A percentile compares a stretch with the other conserved stretches of the same genome.
These are phyloP conservation scores for Semicossyphus pulcher DNA, from an alignment of 2,113 vertebrate species.

Conservation along the genomic window DNA sequence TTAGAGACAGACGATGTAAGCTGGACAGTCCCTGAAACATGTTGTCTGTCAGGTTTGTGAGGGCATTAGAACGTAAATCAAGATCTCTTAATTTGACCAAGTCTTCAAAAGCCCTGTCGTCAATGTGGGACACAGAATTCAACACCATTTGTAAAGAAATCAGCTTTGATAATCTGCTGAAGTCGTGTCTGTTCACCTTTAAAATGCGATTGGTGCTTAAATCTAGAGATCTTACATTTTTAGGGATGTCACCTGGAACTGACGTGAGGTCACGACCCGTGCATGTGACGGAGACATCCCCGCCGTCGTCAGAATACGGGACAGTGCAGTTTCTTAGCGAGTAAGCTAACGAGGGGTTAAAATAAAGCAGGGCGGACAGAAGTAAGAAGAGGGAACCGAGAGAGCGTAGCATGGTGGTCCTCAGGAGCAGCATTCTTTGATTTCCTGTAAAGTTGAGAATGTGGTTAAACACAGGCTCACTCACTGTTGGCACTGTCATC, in stretches of 20 bases:
- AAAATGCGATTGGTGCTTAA: neutral
- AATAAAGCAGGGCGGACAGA: constrained; percentile 5
- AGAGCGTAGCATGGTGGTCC: neutral
- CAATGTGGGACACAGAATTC: neutral
- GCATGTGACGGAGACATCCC: neutral
- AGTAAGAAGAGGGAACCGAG: neutral
- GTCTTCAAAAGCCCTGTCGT: neutral
- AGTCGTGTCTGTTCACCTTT: neutral
- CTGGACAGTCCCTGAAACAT: constrained; percentile 27
- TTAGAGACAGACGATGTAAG: neutral
- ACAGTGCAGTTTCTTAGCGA: constrained; percentile 13
- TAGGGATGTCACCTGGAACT: constrained; percentile 21
- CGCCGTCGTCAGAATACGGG: accelerated
- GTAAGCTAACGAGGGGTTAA: constrained; percentile 15
- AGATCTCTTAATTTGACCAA: neutral
- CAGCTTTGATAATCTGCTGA: neutral
- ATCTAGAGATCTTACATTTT: neutral
- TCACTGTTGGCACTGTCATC: too few species aligned
- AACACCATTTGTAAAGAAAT: accelerated
- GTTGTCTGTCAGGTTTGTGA: constrained; percentile 2
- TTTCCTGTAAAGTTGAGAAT: neutral
- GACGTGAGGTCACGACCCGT: accelerated
- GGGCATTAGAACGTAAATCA: accelerated
- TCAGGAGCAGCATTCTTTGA: neutral
- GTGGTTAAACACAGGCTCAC: too few species aligned